Evolutionary conservation across 2,797 vertebrate species (phyloP).

Genomic region (Lophotriccus pileatus): DNA sequence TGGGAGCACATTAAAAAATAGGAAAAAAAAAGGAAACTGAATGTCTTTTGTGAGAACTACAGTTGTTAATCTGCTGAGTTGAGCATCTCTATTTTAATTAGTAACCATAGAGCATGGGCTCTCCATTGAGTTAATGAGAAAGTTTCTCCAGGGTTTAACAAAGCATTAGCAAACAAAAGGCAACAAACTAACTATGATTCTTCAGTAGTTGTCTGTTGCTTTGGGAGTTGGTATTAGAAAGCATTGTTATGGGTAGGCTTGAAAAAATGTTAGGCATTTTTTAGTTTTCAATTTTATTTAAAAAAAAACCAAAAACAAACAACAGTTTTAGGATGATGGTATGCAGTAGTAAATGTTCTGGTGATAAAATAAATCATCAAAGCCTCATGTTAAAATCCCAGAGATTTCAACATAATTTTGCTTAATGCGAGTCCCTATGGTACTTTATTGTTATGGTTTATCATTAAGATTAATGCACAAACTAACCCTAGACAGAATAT

Average conservation of each 20-base stretch:
- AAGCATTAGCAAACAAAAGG: neutral
- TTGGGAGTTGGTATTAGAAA: neutral
- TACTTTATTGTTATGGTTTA: neutral
- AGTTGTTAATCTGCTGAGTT: neutral
- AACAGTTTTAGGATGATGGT: neutral
- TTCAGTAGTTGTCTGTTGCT: neutral
- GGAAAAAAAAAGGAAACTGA: neutral
- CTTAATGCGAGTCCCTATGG: neutral
- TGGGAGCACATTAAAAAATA: neutral
- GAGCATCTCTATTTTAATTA: neutral
- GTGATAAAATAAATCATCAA: neutral
- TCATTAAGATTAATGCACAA: neutral
- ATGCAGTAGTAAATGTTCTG: neutral
- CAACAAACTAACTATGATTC: neutral
- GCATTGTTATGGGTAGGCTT: neutral
- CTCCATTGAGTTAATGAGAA: neutral
- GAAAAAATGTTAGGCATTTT: neutral
- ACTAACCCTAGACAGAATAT: neutral
- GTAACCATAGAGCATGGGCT: neutral
- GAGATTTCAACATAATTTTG: neutral
- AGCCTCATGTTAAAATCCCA: neutral
- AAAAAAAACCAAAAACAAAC: no score
- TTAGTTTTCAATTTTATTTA: neutral
- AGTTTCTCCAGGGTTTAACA: neutral
- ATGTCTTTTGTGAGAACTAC: neutral